phyloP scores from a whole-genome alignment of 2,888 invertebrate genomes.

The Synergus umbraculus region DNA sequence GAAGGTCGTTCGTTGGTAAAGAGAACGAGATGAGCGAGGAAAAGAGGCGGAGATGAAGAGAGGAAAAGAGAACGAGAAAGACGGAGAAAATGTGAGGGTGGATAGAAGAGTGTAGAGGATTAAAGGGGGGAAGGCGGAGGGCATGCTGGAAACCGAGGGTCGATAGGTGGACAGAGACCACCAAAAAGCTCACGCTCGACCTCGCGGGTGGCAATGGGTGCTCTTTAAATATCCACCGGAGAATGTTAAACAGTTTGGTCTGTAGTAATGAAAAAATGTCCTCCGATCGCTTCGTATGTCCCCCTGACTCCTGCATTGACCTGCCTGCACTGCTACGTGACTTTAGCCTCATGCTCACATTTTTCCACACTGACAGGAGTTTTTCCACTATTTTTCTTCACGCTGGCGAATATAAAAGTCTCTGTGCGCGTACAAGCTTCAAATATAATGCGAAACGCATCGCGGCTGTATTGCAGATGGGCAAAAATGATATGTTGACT shows the following conservation, averaged over 20 bases:
- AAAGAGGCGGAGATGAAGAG: slow-evolving; percentile 24
- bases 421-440: background rate
- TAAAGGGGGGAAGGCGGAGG: slow-evolving; percentile 44
- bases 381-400: background rate
- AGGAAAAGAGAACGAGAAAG: slow-evolving; percentile 49
- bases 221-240: slow-evolving; percentile 71
- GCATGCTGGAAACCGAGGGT: slow-evolving; percentile 61
- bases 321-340: background rate
- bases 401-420: background rate
- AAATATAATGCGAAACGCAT: background rate
- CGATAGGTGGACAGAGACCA: slow-evolving; percentile 72
- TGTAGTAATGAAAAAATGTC: slow-evolving; percentile 59
- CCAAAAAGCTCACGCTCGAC: slow-evolving; percentile 63
- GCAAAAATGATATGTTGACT: background rate
- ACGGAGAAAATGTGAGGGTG: slow-evolving; percentile 43
- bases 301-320: slow-evolving; percentile 4
- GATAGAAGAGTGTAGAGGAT: background rate
- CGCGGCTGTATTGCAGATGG: background rate
- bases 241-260: slow-evolving; percentile 67
- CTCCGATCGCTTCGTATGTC: slow-evolving; percentile 34
- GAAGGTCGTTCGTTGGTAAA: slow-evolving; percentile 62
- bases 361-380: background rate
- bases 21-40: slow-evolving; percentile 44
- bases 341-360: background rate
- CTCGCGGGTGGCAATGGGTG: slow-evolving; percentile 40